Evolutionary conservation across 2,113 vertebrate species (phyloP).

Genomic region (Cariama cristata): DNA sequence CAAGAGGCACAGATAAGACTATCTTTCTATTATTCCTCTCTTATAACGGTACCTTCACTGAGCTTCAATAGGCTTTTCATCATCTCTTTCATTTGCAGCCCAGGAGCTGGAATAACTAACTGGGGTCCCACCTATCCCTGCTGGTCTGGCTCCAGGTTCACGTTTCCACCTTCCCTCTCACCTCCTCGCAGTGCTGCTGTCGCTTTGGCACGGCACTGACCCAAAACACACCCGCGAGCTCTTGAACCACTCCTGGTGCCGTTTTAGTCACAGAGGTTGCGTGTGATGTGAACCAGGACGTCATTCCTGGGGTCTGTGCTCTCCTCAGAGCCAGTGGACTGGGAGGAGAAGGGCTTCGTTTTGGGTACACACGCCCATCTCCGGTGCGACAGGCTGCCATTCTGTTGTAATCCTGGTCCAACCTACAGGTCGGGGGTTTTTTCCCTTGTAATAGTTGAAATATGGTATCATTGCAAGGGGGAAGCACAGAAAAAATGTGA

Average conservation of each 20-base stretch:
- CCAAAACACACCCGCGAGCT: neutral
- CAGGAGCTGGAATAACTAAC: neutral
- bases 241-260: neutral
- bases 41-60: neutral
- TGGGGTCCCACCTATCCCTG: neutral
- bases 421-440: neutral
- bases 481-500: neutral
- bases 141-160: neutral
- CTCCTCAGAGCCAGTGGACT: neutral
- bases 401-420: neutral
- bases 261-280: neutral
- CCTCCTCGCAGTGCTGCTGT: neutral
- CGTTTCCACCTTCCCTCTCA: neutral
- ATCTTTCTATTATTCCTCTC: neutral
- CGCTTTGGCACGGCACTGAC: neutral
- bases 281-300: fast-evolving
- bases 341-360: neutral
- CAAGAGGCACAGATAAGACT: neutral
- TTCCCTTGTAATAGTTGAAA: neutral
- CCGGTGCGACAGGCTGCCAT: neutral
- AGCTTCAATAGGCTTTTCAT: neutral
- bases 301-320: neutral
- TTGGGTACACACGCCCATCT: fast-evolving
- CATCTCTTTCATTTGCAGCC: neutral
- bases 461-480: neutral